Conservation (phyloP, 2,113 vertebrate genomes). For the Carlito syrichta region DNA sequence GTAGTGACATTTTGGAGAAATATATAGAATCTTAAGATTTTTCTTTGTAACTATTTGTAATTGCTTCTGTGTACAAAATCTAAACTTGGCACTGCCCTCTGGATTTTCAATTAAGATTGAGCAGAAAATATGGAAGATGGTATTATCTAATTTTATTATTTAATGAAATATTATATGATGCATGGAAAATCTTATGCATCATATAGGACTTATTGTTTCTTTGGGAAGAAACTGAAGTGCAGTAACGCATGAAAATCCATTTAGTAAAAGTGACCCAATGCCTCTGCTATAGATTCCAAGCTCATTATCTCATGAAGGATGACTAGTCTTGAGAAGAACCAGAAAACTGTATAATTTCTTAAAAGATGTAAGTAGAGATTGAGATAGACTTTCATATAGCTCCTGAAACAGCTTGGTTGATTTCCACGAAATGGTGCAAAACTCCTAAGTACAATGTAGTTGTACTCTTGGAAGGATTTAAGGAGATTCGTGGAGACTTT, state of each 20-base stretch:
- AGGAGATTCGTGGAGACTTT: background rate
- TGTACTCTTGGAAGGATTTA: background rate
- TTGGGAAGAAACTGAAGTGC: background rate
- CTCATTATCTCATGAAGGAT: background rate
- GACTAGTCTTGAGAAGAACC: background rate
- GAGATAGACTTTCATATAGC: background rate
- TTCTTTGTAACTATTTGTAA: background rate
- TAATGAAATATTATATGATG: background rate
- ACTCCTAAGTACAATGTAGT: background rate
- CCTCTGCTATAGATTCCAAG: background rate
- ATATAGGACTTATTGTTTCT: background rate
- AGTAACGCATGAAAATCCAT: background rate
- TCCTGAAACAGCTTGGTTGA: background rate
- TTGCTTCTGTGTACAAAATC: background rate
- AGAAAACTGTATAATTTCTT: background rate
- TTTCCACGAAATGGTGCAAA: background rate
- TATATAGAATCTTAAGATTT: background rate
- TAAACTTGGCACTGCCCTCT: background rate
- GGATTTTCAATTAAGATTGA: conserved; percentile 4
- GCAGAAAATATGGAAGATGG: background rate
- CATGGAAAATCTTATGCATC: background rate
- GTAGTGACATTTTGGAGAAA: conserved; percentile 7
- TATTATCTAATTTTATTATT: background rate
- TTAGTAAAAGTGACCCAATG: background rate
- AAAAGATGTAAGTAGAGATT: background rate